These are phyloP conservation scores for Idaea biselata DNA, from an alignment of 2,888 invertebrate species.

Conservation along the genomic window DNA sequence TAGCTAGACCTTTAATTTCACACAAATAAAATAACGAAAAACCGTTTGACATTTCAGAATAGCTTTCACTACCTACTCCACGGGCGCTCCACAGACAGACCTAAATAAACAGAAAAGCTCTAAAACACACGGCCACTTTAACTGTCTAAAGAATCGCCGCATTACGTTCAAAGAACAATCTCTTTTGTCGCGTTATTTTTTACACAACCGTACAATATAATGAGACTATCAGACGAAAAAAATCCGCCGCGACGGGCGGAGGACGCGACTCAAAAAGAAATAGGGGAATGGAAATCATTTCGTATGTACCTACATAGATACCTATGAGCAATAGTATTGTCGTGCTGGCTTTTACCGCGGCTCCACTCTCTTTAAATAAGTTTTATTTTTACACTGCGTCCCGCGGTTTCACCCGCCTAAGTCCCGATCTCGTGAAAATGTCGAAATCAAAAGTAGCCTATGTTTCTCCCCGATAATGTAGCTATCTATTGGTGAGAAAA, in stretches of 20 bases:
- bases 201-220: not conserved
- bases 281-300: not conserved
- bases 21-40: no score
- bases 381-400: no score
- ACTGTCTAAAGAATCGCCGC: not conserved
- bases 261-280: not conserved
- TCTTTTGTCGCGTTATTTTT: not conserved
- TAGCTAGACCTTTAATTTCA: no score
- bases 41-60: no score
- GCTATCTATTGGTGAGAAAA: no score
- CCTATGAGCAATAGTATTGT: not conserved
- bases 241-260: not conserved
- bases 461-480: no score
- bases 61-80: no score
- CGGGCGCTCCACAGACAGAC: not conserved
- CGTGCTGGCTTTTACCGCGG: not conserved
- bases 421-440: no score
- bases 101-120: not conserved
- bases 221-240: not conserved
- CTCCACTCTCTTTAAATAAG: not conserved
- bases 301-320: not conserved
- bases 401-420: no score
- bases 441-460: no score
- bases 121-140: not conserved
- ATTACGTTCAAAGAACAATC: not conserved